These are phyloP conservation scores for Parapristionchus giblindavisi DNA, from an alignment of 2,888 invertebrate genomes.

Conservation along the genomic window DNA sequence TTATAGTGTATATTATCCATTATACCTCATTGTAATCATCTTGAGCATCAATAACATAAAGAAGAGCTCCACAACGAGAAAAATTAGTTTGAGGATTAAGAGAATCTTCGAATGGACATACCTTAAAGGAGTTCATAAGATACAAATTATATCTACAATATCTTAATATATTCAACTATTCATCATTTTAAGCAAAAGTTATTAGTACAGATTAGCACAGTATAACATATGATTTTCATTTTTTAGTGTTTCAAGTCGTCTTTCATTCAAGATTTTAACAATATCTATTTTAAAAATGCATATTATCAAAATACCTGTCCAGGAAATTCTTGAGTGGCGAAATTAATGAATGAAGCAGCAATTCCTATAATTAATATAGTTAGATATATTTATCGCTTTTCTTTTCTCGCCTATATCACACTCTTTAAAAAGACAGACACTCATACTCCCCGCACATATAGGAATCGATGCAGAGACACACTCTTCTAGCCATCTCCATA, in stretches of 20 bases:
- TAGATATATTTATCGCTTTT: no score
- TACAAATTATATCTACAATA: no score
- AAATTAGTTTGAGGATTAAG: conserved; percentile 96
- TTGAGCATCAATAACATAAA: conserved; percentile 95
- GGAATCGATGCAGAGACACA: no score
- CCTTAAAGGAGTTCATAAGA: no score
- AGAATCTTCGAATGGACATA: conserved; percentile 91
- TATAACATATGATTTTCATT: background rate
- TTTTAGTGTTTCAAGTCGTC: background rate
- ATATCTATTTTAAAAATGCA: background rate
- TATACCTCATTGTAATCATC: conserved; percentile 48
- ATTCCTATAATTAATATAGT: no score
- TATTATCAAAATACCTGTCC: conserved; percentile 81
- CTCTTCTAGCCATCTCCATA: background rate
- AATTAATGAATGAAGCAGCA: conserved; percentile 96
- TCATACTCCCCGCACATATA: no score
- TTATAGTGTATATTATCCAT: background rate
- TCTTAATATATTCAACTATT: no score
- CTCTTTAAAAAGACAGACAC: no score
- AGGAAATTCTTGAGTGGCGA: conserved; percentile 99
- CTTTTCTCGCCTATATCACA: no score
- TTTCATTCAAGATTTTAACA: background rate
- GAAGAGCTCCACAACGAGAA: conserved; percentile 93
- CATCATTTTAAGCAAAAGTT: no score
- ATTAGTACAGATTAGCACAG: background rate